Conservation (phyloP, 2,888 invertebrate species). For the Peribatodes rhomboidaria region DNA sequence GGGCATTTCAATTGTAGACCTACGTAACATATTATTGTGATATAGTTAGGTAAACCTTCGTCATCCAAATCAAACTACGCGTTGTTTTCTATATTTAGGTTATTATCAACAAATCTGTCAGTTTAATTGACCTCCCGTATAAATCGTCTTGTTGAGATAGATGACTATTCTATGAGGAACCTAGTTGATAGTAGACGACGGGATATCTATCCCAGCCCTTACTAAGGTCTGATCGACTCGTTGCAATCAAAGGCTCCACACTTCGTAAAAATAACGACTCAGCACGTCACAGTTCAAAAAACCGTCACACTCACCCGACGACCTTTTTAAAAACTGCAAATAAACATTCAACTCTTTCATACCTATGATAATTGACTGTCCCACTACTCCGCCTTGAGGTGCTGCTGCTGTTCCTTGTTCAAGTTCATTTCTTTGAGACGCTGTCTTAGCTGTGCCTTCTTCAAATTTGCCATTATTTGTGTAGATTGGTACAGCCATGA, state of each 20-base stretch:
- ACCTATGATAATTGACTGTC: slow-evolving; percentile 57
- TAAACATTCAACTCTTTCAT: slow-evolving; percentile 57
- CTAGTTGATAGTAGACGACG: background rate
- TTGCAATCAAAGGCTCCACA: slow-evolving; percentile 7
- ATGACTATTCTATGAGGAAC: background rate
- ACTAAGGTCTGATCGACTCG: background rate
- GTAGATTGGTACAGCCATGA: slow-evolving; percentile 96
- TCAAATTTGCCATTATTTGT: slow-evolving; percentile 94
- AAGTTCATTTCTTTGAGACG: slow-evolving; percentile 87
- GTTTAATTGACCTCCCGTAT: background rate
- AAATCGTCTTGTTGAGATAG: background rate
- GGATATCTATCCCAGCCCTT: slow-evolving; percentile 1
- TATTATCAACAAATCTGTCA: background rate
- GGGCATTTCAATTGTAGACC: too few species aligned
- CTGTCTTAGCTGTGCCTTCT: slow-evolving; percentile 92
- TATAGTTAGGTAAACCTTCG: too few species aligned
- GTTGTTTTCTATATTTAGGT: background rate
- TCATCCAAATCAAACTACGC: too few species aligned
- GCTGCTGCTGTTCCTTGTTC: slow-evolving; percentile 68
- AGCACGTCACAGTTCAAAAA: slow-evolving; percentile 9
- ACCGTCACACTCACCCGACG: slow-evolving; percentile 5
- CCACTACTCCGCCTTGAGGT: slow-evolving; percentile 70
- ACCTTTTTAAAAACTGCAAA: slow-evolving; percentile 52
- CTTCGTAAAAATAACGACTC: slow-evolving; percentile 4
- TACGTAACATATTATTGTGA: too few species aligned